Conservation (phyloP, 2,888 invertebrate species). For the Gari tellinella region DNA sequence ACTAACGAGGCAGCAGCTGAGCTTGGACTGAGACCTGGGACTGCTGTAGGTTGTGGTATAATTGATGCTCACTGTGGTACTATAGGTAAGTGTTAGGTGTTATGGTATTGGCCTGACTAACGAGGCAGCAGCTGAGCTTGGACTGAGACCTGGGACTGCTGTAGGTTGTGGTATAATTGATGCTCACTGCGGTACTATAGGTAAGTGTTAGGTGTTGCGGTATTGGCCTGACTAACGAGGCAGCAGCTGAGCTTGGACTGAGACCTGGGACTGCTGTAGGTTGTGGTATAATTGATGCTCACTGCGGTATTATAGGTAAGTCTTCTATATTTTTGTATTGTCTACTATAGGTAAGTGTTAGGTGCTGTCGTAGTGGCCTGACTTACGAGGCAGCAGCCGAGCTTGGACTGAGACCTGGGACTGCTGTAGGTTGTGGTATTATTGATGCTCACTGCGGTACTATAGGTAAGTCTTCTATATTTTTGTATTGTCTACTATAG, state of each 20-base stretch:
- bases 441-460: constrained; percentile 99
- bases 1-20: constrained; percentile 88
- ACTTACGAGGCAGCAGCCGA: constrained; percentile 88
- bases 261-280: constrained; percentile 91
- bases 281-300: constrained; percentile 96
- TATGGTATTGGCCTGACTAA: constrained; percentile 82
- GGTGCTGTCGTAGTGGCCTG: constrained; percentile 80
- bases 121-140: constrained; percentile 89
- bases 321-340: too few relatives aligned
- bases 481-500: too few relatives aligned
- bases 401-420: constrained; percentile 89
- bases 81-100: constrained; percentile 88
- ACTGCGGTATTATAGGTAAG: constrained; percentile 94
- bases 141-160: constrained; percentile 89
- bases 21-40: constrained; percentile 89
- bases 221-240: constrained; percentile 84
- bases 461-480: constrained; percentile 88
- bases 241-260: constrained; percentile 91
- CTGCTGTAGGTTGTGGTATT: constrained; percentile 93
- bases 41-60: constrained; percentile 93
- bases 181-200: constrained; percentile 97
- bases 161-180: constrained; percentile 97
- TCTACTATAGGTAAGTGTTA: too few relatives aligned
- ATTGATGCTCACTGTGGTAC: constrained; percentile 99
- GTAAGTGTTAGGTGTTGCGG: constrained; percentile 85